phyloP scores from a whole-genome alignment of 2,113 vertebrate species.

The Dromaius novaehollandiae region DNA sequence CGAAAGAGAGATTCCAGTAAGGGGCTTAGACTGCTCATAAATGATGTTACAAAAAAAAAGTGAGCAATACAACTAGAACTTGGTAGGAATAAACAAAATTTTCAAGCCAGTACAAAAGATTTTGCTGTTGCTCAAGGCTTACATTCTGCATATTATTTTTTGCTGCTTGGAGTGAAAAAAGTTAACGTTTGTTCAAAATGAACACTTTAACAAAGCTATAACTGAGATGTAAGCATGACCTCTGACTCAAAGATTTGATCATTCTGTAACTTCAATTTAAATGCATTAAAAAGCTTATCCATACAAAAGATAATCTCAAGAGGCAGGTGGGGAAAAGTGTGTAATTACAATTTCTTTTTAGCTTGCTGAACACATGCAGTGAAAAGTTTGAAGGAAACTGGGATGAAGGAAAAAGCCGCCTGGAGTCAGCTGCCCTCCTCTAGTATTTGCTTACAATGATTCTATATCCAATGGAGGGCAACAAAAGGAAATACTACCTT shows the following conservation, averaged over 20 bases:
- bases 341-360: not conserved
- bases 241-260: not conserved
- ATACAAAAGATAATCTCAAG: not conserved
- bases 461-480: not conserved
- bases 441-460: not conserved
- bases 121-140: not conserved
- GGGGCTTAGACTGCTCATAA: not conserved
- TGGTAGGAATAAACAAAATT: not conserved
- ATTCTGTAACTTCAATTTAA: not conserved
- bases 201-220: not conserved
- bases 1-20: not conserved
- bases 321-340: not conserved
- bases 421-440: not conserved
- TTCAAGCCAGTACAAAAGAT: not conserved
- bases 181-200: not conserved
- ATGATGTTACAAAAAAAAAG: not conserved
- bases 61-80: not conserved
- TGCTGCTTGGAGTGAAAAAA: not conserved
- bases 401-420: not conserved
- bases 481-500: not conserved
- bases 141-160: not conserved
- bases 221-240: not conserved
- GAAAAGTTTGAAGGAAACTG: not conserved
- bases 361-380: not conserved
- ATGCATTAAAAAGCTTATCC: not conserved